Percentiles rank a stretch among this genome's conserved stretches.
These are phyloP conservation scores for Etia nguti DNA, from an alignment of 2,113 vertebrate species.

Conservation along the genomic window DNA sequence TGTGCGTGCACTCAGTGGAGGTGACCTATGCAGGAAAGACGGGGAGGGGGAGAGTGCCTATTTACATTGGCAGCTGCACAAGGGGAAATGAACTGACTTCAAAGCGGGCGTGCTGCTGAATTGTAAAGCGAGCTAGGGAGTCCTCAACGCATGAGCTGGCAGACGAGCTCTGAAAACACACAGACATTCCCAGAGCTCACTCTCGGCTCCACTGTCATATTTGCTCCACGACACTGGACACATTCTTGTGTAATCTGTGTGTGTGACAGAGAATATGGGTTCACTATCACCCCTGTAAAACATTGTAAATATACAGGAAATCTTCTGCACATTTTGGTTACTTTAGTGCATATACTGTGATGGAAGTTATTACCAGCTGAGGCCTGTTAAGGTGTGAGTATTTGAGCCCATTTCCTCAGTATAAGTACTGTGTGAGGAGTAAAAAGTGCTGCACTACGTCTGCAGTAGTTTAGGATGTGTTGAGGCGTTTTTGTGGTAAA, in stretches of 20 bases:
- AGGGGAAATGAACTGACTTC: slow-evolving; percentile 79
- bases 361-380: background rate
- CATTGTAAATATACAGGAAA: background rate
- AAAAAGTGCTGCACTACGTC: background rate
- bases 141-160: slow-evolving; percentile 66
- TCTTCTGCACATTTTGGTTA: background rate
- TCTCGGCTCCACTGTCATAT: background rate
- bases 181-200: slow-evolving; percentile 40
- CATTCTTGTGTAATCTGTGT: background rate
- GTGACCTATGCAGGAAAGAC: slow-evolving; percentile 66
- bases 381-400: background rate
- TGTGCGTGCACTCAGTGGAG: slow-evolving; percentile 31
- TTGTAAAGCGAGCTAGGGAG: slow-evolving; percentile 61
- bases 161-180: slow-evolving; percentile 54
- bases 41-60: slow-evolving; percentile 45
- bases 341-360: background rate
- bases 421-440: background rate
- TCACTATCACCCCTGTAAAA: background rate
- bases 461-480: background rate
- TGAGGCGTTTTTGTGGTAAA: background rate
- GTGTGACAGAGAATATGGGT: background rate
- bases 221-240: background rate
- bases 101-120: slow-evolving; percentile 72
- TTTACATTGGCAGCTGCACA: slow-evolving; percentile 80
- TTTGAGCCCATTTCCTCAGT: background rate